Base-by-base conservation (phyloP, 1,140 invertebrate species). In the Rhynchophorus ferrugineus region DNA sequence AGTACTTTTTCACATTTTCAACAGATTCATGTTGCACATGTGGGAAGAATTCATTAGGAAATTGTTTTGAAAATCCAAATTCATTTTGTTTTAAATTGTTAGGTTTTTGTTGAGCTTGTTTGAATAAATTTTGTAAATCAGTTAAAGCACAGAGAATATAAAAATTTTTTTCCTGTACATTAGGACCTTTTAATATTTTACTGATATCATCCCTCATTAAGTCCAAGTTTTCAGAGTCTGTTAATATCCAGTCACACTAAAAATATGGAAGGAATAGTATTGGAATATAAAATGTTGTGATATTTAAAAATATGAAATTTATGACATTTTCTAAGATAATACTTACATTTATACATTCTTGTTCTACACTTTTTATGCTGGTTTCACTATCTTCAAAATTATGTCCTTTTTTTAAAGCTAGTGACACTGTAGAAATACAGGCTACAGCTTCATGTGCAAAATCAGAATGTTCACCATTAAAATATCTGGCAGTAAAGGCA, bases 401-500 rank as follows among this genome's bases (percentile, higher is more conserved):
- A 13, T 71, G 73, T 60, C 81, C 82, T 1, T 62, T 64, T 41
- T 73, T 75, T 3, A 88, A 68, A 61, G 78, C 81, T 5, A 73
- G 69, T 58, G 79, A 82, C 13, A 86, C 64, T 45, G 74, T 72
- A 1, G 81, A 64, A 16, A 86, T 68, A 57, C 76, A 74, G 16
- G 70, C 64, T 0, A 71, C 64, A 7, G 76, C 74, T 67, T 87
- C 84, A 3, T 71, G 59, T 6, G 76, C 54, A 60, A 78, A 80
- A 20, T 78, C 71, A n/a, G 69, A 59, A 65, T 81, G 74, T 59
- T 88, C 84, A 17, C 84, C 85, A 62, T 82, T 81, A 58, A 83
- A 86, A 64, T 82, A 82, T 14, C 84, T 70, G 21, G 74, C 70
- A 8, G 73, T 74, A 45, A 81, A 83, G 1, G 75, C 74, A 64